Base-by-base conservation (phyloP, 2,888 invertebrate genomes). In the Agrochola circellaris region DNA sequence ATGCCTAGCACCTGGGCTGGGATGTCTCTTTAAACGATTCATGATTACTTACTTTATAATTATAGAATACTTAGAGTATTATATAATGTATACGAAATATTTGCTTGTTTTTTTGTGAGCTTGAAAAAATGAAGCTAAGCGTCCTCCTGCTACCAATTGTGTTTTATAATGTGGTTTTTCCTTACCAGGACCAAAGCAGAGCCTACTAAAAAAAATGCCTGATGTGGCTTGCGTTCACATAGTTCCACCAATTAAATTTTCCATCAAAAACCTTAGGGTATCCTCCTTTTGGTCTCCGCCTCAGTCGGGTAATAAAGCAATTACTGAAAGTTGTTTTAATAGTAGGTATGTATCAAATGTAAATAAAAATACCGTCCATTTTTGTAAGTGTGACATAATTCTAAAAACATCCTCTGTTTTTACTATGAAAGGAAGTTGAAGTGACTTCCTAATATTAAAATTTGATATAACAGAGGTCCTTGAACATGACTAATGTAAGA, bases 401-500 rank as follows among this genome's bases (percentile, higher is more conserved):
- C 4, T 60, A 26, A 72, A 60, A 71, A 61, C 1, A 61, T 9
- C 26, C 3, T 26, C 9, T 45, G 15, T 15, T 56, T 67, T 54
- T 34, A 42, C 42, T 26, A 34, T 23, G n/a, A 26, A 64, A 9
- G 26, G 23, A 67, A 34, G 26, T 48, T 45, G 20, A 26, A 64
- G 51, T 42, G 51, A n/a, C 45, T 77, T 66, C 1, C 17, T 48
- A 38, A 73, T 51, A 65, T 68, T 75, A 82, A 73, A 67, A 58
- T 68, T 70, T 54, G 8, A 56, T 30, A 30, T n/a, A 62, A 61
- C 48, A 30, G 62, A 34, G 17, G 71, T 66, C 70, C 79, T 75
- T 84, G 74, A 87, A 73, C 26, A 73, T 84, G 75, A 87, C 68
- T 75, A 84, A 79, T 84, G 80, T 84, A 73, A 75, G 84, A 87